Evolutionary conservation across 2,113 vertebrate species (phyloP).

Genomic region (Serilophus lunatus): DNA sequence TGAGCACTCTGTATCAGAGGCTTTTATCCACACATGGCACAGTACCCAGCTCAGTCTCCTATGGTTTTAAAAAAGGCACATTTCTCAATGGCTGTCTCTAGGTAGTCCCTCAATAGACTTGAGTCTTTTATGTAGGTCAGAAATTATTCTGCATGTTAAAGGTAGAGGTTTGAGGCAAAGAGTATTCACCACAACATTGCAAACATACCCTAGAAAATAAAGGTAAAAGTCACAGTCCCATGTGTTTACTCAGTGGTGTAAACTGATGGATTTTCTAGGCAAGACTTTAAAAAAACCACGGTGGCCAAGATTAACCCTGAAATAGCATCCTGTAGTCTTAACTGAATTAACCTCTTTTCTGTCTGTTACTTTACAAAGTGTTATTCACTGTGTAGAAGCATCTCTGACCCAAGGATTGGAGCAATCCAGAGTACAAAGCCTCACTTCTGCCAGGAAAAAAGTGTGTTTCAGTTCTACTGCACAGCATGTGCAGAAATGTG

Average conservation of each 20-base stretch:
- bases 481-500: background rate
- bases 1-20: background rate
- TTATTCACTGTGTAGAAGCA: background rate
- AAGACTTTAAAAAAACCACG: fast-evolving
- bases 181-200: background rate
- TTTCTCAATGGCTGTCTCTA: background rate
- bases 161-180: background rate
- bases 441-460: background rate
- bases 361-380: background rate
- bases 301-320: background rate
- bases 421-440: background rate
- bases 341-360: background rate
- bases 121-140: fast-evolving
- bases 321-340: background rate
- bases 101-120: background rate
- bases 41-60: background rate
- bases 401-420: background rate
- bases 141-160: background rate
- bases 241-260: background rate
- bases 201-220: background rate
- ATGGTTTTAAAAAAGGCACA: background rate
- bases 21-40: background rate
- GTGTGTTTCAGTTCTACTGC: background rate
- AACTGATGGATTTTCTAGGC: background rate
- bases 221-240: background rate